phyloP scores from a whole-genome alignment of 2,888 invertebrate species.

The Tenthredo amoena region DNA sequence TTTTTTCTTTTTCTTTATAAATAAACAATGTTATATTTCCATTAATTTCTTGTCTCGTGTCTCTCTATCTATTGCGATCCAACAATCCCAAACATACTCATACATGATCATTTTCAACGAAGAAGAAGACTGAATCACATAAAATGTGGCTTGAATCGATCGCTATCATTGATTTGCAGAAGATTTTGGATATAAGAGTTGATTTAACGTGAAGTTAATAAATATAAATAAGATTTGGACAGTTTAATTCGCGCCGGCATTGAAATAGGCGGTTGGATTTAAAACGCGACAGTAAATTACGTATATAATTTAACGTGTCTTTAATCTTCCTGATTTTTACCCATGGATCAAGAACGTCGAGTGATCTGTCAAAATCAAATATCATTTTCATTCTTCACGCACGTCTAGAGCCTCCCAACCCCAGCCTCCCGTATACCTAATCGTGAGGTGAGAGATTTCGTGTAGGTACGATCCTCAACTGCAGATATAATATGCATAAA shows the following conservation, averaged over 20 bases:
- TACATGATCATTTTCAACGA: background rate
- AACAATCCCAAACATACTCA: too few species aligned
- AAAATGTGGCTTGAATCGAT: background rate
- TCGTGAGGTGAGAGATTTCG: slow-evolving; percentile 24
- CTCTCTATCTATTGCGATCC: background rate
- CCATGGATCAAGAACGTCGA: background rate
- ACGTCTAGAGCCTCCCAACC: background rate
- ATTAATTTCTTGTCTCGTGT: slow-evolving; percentile 10
- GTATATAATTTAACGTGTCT: background rate
- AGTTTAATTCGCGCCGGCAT: background rate
- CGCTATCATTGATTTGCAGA: background rate
- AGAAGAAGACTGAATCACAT: background rate
- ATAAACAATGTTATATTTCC: slow-evolving; percentile 66
- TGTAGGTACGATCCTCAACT: background rate
- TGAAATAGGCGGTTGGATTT: background rate
- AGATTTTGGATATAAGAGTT: background rate
- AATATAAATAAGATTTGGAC: background rate
- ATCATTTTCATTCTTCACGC: slow-evolving; percentile 23
- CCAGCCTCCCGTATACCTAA: background rate
- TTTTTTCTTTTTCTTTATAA: slow-evolving; percentile 66
- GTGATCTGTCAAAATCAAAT: slow-evolving; percentile 33
- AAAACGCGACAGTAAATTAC: background rate
- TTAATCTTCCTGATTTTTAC: background rate
- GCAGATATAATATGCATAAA: background rate
- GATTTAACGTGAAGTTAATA: background rate